phyloP scores from a whole-genome alignment of 37 sponge, comb jelly and placozoan species.

The Spongia lamella region DNA sequence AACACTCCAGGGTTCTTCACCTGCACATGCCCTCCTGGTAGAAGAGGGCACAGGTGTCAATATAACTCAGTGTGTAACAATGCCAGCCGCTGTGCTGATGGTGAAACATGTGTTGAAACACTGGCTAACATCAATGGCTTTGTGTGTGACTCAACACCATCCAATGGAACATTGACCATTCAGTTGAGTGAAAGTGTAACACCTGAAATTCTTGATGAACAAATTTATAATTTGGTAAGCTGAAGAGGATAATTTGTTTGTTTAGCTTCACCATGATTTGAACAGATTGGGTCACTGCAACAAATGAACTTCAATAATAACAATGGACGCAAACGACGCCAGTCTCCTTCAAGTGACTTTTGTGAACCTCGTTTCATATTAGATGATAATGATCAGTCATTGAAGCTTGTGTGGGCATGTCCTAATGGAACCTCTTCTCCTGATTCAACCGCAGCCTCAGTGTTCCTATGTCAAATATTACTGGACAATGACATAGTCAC shows the following conservation, averaged over 20 bases:
- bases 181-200: too few species aligned
- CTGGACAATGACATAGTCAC: conserved; percentile 10
- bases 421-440: conserved; percentile 58
- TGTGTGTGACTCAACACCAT: conserved; percentile 18
- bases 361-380: conserved; percentile 10
- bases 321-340: background rate
- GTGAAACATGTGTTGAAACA: conserved; percentile 51
- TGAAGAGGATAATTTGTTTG: too few species aligned
- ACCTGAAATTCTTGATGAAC: background rate
- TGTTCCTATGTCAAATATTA: conserved; percentile 42
- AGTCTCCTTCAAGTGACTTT: background rate
- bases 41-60: conserved; percentile 55
- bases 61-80: conserved; percentile 32
- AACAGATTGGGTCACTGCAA: background rate
- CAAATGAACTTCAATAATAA: background rate
- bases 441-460: background rate
- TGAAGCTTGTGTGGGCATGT: conserved; percentile 60
- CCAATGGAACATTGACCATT: too few species aligned
- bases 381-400: background rate
- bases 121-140: conserved; percentile 34
- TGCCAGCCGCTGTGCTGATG: conserved; percentile 21
- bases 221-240: too few species aligned
- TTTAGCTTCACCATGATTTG: background rate
- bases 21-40: conserved; percentile 43
- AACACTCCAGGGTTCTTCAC: conserved; percentile 53